phyloP scores from a whole-genome alignment of 2,113 vertebrate genomes.

The Empidonax traillii region DNA sequence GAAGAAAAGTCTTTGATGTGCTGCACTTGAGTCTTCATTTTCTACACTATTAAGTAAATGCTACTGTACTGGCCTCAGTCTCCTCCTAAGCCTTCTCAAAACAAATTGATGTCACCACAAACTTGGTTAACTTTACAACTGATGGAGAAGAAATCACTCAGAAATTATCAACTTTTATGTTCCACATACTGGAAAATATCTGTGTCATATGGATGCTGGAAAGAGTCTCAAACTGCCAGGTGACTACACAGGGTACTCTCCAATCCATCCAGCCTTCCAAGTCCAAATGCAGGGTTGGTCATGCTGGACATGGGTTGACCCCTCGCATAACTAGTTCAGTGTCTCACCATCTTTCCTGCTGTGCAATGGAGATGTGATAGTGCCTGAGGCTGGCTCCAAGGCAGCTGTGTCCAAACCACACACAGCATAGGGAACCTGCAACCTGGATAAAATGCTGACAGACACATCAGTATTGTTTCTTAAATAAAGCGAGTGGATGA shows the following conservation, averaged over 20 bases:
- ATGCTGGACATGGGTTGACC: background rate
- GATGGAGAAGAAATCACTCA: background rate
- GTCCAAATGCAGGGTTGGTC: background rate
- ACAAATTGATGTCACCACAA: background rate
- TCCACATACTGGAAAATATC: background rate
- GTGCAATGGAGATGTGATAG: background rate
- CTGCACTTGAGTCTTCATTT: background rate
- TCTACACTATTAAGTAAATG: background rate
- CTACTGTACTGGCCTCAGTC: background rate
- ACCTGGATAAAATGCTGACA: background rate
- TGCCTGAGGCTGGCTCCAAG: background rate
- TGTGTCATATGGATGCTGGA: background rate
- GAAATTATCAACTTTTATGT: constrained; percentile 12
- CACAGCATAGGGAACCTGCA: background rate
- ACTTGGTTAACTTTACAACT: background rate
- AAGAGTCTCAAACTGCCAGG: background rate
- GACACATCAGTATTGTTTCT: rapidly evolving
- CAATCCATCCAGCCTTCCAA: background rate
- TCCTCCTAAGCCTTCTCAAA: background rate
- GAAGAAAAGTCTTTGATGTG: background rate
- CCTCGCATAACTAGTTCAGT: background rate
- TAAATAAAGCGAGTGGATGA: background rate
- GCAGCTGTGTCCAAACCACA: rapidly evolving
- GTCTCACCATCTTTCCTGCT: background rate
- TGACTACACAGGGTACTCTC: background rate